Base-by-base conservation (phyloP, 2,113 vertebrate species). In the Tragulus kanchil region DNA sequence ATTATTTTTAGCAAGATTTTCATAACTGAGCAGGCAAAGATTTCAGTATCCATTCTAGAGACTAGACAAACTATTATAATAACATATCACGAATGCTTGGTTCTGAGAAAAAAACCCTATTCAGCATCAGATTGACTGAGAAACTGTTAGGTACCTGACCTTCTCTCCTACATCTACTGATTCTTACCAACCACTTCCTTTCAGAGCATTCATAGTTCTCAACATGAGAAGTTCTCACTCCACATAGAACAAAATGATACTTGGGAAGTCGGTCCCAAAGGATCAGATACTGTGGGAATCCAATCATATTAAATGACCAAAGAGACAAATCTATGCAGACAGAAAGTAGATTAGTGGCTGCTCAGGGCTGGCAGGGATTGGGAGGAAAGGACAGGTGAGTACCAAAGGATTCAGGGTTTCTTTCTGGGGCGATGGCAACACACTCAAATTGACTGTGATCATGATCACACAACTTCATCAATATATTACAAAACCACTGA, bases 21-120 rank as follows among this genome's bases (percentile, higher is more conserved):
- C 56, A 45, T 73, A 84, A 91, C 61, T 87, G 36, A n/a, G 89
- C 77, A 96, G 75, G 94, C 59, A 95, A 92, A 93, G 73, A 91
- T 62, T 95, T 96, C 73, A 96, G 77, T 90, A 85, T 67, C 64
- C 65, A 95, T 86, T 94, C 69, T 83, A 93, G 59, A 97, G 25
- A 96, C 69, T 73, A 75, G 54, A 31, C 62, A 84, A 91, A 71
- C 64, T 87, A 61, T 94, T 69, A 5, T 64, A 95, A 94, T 64
- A 85, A 36, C 69, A 87, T 3, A 92, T 82, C 58, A 89, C 69
- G 48, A 85, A 75, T 65, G 61, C 36, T 75, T 96, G 85, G 42
- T 31, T 95, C 65, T 31, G 6, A 93, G 52, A 65, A 90, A 82
- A 95, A 94, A 87, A 69, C 17, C 67, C 77, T 73, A 85, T 50